Evolutionary conservation across 2,888 invertebrate genomes (phyloP).

Genomic region (Clitarchus hookeri): DNA sequence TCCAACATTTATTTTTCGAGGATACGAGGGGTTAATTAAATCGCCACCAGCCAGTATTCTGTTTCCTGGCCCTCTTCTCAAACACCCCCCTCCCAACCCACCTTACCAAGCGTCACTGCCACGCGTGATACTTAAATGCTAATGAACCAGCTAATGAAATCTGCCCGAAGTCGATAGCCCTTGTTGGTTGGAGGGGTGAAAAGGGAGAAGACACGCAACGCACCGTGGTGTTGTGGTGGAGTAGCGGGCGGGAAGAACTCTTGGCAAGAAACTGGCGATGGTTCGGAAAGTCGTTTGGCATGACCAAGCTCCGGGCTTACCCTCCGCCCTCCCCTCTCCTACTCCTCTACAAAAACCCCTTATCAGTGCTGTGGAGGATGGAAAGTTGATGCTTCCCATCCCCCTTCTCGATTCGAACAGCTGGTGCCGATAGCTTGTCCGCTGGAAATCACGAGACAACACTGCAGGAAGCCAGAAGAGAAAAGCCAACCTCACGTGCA

Average conservation of each 20-base stretch:
- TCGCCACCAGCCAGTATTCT: background rate
- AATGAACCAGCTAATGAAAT: background rate
- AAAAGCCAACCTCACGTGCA: background rate
- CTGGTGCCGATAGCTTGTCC: background rate
- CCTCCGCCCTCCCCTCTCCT: background rate
- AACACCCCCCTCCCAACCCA: background rate
- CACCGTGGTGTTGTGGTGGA: background rate
- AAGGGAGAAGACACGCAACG: background rate
- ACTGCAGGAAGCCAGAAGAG: background rate
- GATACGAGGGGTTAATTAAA: slow-evolving; percentile 1
- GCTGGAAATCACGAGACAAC: background rate
- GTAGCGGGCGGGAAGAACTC: background rate
- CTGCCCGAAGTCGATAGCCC: slow-evolving; percentile 2
- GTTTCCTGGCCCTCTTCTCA: background rate
- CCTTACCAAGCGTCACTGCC: background rate
- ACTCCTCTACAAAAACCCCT: too few relatives aligned
- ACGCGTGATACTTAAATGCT: background rate
- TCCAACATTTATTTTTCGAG: background rate
- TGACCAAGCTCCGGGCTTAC: background rate
- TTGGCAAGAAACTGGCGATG: background rate
- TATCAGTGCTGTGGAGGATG: background rate
- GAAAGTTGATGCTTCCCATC: background rate
- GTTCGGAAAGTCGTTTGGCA: background rate
- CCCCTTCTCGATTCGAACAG: background rate
- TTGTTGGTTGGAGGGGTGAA: background rate